Evolutionary conservation across 2,797 vertebrate species (phyloP), one percentile per base, ranked within the genome.

Genomic region (Hyperoplus immaculatus): DNA sequence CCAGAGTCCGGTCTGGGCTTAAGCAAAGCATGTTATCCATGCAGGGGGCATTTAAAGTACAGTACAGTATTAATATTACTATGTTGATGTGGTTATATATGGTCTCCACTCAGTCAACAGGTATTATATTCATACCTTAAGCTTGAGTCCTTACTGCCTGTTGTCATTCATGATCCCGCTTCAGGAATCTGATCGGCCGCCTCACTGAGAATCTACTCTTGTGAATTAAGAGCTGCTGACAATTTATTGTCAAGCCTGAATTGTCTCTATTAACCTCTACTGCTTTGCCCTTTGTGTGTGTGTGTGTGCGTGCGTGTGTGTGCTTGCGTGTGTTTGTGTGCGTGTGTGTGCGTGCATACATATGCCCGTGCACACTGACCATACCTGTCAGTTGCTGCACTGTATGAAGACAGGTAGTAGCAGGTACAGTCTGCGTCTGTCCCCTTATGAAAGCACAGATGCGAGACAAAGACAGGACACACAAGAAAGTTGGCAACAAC

Each of bases 201-300:
- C 62, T 55, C 72, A 76, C 84, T 69, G 72, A 78, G 82, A 91
- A 80, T 81, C 75, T 60, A 81, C 75, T 55, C 74, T 51, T 60
- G 80, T 81, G 91, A 94, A 95, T 95, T 94, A 95, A 94, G 88
- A 95, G 92, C 94, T 95, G 95, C 83, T 96, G 95, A 96, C 95
- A 95, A 88, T 86, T 89, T 88, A 93, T 90, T 93, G 92, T 95
- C 90, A 93, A 91, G 87, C 73, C 45, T 85, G 87, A 85, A 90
- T 88, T 89, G 88, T 88, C 79, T 86, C 66, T 77, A 80, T 90
- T 88, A 90, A 93, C 91, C 89, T 91, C 81, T 57, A 39, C 54
- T 62, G 69, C 76, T 69, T 77, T 18, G 8, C 14, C 62, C 6
- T 61, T 55, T 58, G 68, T 66, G 56, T 68, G 61, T 58, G 62